Conservation (phyloP, 2,888 invertebrate genomes). For the Drosophila vallismaia region DNA sequence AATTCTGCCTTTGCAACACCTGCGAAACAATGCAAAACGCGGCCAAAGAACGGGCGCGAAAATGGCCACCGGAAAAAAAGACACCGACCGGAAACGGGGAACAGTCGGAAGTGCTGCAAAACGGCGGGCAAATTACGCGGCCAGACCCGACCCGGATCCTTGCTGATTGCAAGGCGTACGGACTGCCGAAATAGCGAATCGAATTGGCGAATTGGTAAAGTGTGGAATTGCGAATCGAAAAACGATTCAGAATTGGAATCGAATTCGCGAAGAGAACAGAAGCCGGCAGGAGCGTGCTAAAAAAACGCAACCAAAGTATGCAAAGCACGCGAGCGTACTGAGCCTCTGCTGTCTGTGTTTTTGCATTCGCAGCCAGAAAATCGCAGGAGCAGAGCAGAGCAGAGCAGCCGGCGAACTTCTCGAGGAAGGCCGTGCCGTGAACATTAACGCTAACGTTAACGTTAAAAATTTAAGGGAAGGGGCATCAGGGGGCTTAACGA, state of each 20-base stretch:
- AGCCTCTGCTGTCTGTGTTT: conserved; percentile 36
- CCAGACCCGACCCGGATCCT: conserved; percentile 4
- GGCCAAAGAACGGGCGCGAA: conserved; percentile 38
- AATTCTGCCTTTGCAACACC: conserved; percentile 2
- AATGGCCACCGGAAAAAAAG: conserved; percentile 27
- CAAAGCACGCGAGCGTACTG: conserved; percentile 83
- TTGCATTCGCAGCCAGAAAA: conserved; percentile 44
- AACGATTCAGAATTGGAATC: not conserved
- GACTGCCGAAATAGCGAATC: conserved; percentile 7
- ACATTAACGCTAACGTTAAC: conserved; percentile 58
- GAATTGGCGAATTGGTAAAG: not conserved
- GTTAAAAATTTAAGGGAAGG: conserved; percentile 24
- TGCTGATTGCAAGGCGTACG: conserved; percentile 20
- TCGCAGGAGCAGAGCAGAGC: conserved; percentile 61
- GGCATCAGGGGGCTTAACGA: conserved; percentile 51
- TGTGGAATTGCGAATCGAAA: not conserved
- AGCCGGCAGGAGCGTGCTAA: conserved; percentile 22
- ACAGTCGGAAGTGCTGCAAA: conserved; percentile 33
- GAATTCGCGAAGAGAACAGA: conserved; percentile 16
- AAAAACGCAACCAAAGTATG: conserved; percentile 83
- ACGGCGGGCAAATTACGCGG: conserved; percentile 60
- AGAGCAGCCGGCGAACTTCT: conserved; percentile 55
- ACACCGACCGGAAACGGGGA: conserved; percentile 25
- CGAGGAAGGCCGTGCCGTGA: conserved; percentile 66
- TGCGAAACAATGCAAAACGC: conserved; percentile 36